phyloP scores from a whole-genome alignment of 2,888 invertebrate species.

The Nymphalis c-album region DNA sequence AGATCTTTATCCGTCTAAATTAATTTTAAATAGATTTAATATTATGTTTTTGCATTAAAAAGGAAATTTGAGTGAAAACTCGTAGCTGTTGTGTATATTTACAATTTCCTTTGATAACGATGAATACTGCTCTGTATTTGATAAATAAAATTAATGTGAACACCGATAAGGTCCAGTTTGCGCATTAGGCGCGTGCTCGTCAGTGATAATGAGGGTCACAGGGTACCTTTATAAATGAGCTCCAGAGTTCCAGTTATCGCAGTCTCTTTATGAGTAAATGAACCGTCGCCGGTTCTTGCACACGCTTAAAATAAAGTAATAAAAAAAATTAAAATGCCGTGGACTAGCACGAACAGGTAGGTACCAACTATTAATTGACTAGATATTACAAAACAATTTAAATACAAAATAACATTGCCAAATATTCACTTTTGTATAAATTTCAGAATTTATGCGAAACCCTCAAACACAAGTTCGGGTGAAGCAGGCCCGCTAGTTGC shows the following conservation, averaged over 20 bases:
- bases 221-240: constrained; percentile 66
- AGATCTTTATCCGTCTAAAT: background rate
- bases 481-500: constrained; percentile 44
- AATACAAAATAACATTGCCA: constrained; percentile 1
- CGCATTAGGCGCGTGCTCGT: constrained; percentile 69
- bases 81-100: constrained; percentile 27
- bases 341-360: constrained; percentile 78
- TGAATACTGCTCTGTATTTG: constrained; percentile 34
- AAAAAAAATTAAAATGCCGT: constrained; percentile 64
- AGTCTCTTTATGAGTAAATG: constrained; percentile 61
- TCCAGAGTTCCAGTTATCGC: constrained; percentile 47
- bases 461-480: constrained; percentile 67
- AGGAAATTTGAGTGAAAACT: constrained; percentile 14
- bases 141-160: constrained; percentile 43
- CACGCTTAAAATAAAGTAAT: constrained; percentile 73
- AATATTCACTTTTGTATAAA: constrained; percentile 14
- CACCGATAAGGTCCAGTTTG: constrained; percentile 45
- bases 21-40: background rate
- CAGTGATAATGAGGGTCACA: constrained; percentile 69
- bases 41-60: background rate
- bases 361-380: no score
- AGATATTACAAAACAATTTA: background rate
- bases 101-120: constrained; percentile 31
- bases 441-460: constrained; percentile 76
- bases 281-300: constrained; percentile 69